Evolutionary conservation across 2,113 vertebrate genomes (phyloP).

Genomic region (Seriola quinqueradiata): DNA sequence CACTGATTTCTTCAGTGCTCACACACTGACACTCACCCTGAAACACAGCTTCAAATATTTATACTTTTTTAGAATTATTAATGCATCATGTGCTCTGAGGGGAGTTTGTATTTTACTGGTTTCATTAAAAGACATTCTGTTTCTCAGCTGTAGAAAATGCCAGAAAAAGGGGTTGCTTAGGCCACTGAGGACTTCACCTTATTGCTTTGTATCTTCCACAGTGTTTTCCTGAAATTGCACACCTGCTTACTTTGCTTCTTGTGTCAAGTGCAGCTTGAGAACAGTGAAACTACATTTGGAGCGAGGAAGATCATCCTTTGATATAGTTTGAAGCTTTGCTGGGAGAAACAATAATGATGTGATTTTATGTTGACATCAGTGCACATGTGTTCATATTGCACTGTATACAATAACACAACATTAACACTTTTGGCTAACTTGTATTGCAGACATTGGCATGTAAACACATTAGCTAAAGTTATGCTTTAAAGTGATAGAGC

Average conservation of each 20-base stretch:
- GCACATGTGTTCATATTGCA: constrained; percentile 16
- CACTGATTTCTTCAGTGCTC: constrained; percentile 21
- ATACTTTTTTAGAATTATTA: constrained; percentile 52
- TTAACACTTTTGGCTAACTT: background rate
- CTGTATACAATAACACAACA: constrained; percentile 17
- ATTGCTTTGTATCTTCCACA: constrained; percentile 56
- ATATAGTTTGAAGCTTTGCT: constrained; percentile 19
- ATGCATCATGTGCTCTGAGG: constrained; percentile 14
- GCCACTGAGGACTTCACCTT: constrained; percentile 41
- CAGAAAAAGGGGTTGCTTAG: constrained; percentile 36
- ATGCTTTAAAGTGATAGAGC: constrained; percentile 17
- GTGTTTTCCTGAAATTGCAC: constrained; percentile 53
- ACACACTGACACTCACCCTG: constrained; percentile 24
- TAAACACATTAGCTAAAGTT: constrained; percentile 19
- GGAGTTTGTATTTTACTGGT: constrained; percentile 45
- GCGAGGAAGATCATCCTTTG: constrained; percentile 4
- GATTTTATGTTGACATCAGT: background rate
- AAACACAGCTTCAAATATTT: constrained; percentile 62
- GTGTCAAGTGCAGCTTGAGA: constrained; percentile 33
- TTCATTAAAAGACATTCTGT: constrained; percentile 63
- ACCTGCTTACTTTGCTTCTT: constrained; percentile 33
- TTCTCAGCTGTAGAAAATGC: constrained; percentile 50
- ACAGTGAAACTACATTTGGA: constrained; percentile 17
- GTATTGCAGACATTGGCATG: constrained; percentile 1
- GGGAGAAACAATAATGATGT: constrained; percentile 25